Percentiles rank a stretch among this genome's conserved stretches.
phyloP scores from a whole-genome alignment of 2,113 vertebrate genomes.

The Syngnathus scovelli region DNA sequence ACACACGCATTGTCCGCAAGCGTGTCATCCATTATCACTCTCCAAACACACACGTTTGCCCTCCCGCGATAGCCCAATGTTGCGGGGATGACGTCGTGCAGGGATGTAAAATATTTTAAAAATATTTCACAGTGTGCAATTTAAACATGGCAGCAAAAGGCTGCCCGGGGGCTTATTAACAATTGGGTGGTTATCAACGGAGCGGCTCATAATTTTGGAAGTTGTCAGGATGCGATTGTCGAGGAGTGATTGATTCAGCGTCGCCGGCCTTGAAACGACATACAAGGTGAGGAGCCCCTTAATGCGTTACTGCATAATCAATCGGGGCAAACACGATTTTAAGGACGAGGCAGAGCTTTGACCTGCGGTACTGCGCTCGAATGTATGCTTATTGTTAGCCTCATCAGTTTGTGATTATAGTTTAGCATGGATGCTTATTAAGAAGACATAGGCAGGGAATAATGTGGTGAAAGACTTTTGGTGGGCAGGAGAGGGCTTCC shows the following conservation, averaged over 20 bases:
- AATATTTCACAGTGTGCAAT: conserved; percentile 39
- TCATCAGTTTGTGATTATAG: not conserved
- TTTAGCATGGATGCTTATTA: no score
- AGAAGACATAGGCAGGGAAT: no score
- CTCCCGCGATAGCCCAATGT: conserved; percentile 2
- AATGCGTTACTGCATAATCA: conserved; percentile 43
- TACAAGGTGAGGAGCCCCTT: conserved; percentile 34
- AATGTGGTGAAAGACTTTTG: no score
- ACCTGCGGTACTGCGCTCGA: conserved; percentile 12
- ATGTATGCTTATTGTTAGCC: conserved; percentile 9
- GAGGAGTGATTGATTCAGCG: conserved; percentile 32
- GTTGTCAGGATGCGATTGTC: conserved; percentile 21
- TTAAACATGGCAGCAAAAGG: conserved; percentile 20
- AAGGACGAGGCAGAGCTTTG: conserved; percentile 14
- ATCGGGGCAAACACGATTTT: conserved; percentile 31
- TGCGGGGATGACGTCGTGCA: no score
- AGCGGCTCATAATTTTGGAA: conserved; percentile 38
- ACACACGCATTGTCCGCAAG: conserved; percentile 37
- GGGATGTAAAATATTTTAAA: no score
- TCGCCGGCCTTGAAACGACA: conserved; percentile 22
- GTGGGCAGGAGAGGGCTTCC: no score
- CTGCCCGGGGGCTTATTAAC: conserved; percentile 19
- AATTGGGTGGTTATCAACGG: conserved; percentile 41
- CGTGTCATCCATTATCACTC: conserved; percentile 25
- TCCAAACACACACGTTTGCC: conserved; percentile 28